phyloP scores from a whole-genome alignment of 2,113 vertebrate species.

The Motacilla alba region DNA sequence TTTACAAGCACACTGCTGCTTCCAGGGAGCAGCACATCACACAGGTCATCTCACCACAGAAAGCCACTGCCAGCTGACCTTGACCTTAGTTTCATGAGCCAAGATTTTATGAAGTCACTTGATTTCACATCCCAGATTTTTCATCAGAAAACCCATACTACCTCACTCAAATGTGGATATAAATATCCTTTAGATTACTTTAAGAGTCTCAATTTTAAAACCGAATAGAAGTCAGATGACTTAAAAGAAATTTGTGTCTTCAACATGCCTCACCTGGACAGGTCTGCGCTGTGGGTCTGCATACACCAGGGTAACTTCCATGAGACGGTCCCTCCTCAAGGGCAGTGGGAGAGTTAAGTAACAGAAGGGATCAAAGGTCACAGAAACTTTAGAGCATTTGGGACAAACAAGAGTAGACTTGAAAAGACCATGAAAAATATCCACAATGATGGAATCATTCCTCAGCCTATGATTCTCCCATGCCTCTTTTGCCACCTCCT shows the following conservation, averaged over 20 bases:
- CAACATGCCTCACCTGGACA: constrained; percentile 80
- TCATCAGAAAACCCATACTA: not conserved
- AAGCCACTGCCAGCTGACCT: not conserved
- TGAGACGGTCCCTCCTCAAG: constrained; percentile 91
- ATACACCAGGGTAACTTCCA: constrained; percentile 90
- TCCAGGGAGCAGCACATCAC: not conserved
- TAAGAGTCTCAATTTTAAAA: not conserved
- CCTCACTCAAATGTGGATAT: not conserved
- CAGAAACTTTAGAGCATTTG: constrained; percentile 92
- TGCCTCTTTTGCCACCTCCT: constrained; percentile 97
- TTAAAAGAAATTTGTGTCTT: not conserved
- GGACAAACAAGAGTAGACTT: constrained; percentile 98
- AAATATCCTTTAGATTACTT: not conserved
- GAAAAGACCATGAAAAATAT: constrained; percentile 99
- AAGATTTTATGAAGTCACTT: not conserved
- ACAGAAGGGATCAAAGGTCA: constrained; percentile 98
- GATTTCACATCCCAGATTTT: not conserved
- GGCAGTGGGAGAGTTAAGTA: constrained; percentile 95
- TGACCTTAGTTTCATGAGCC: not conserved
- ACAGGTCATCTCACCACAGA: not conserved
- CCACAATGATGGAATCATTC: constrained; percentile 98
- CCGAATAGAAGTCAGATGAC: not conserved
- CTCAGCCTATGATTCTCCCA: constrained; percentile 97
- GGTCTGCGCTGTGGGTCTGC: constrained; percentile 86
- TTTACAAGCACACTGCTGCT: not conserved